Evolutionary conservation across 2,113 vertebrate genomes (phyloP).

Genomic region (Zosterops borbonicus): DNA sequence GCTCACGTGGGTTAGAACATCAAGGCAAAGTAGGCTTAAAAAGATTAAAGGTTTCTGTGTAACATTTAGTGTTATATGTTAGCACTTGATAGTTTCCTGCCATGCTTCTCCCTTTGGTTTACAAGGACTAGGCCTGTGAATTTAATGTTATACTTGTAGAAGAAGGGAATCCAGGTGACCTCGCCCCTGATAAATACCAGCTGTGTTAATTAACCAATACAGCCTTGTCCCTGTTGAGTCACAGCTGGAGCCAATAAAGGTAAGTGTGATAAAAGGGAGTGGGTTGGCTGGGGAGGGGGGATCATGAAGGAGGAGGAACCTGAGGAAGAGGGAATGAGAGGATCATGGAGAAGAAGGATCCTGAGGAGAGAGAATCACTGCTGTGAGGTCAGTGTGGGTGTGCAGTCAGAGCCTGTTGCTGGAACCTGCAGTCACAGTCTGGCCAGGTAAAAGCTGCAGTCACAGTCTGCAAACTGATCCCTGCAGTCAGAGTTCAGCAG

Average conservation of each 20-base stretch:
- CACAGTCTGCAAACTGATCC: background rate
- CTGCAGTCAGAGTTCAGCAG: background rate
- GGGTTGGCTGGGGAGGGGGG: background rate
- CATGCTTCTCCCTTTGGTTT: background rate
- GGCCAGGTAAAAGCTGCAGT: background rate
- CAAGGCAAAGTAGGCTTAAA: background rate
- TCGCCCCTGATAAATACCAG: background rate
- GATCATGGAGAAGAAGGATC: background rate
- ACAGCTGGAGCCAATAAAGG: background rate
- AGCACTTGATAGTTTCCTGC: background rate
- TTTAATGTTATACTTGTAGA: background rate
- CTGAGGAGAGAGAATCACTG: background rate
- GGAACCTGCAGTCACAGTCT: background rate
- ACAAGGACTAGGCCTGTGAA: background rate
- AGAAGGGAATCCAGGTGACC: background rate
- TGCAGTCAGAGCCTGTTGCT: background rate
- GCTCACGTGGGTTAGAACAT: background rate
- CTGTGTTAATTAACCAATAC: background rate
- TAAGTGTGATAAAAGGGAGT: background rate
- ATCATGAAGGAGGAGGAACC: background rate
- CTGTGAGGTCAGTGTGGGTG: background rate
- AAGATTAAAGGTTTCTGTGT: background rate
- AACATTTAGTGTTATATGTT: accelerated
- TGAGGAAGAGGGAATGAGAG: background rate
- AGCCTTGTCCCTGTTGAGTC: background rate